Evolutionary conservation across 2,888 invertebrate genomes (phyloP).

Genomic region (Cylloceria caligata): DNA sequence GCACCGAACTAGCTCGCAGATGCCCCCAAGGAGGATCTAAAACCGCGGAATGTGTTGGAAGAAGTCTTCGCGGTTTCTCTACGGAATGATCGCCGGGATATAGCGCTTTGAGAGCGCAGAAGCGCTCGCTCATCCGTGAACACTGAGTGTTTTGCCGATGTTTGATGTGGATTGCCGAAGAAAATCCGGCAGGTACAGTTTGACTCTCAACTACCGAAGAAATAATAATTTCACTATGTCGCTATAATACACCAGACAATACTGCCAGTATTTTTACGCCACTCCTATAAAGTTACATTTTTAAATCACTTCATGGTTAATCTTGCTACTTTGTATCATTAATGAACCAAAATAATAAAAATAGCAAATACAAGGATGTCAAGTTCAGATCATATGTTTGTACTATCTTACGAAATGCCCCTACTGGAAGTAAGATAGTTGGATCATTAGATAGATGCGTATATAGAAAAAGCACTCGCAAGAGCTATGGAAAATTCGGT

Average conservation of each 20-base stretch:
- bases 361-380: no score
- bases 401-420: no score
- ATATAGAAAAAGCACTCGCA: no score
- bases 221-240: slow-evolving; percentile 30
- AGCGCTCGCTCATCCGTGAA: slow-evolving; percentile 65
- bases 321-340: no score
- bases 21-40: slow-evolving; percentile 65
- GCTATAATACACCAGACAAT: background rate
- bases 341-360: background rate
- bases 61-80: slow-evolving; percentile 72
- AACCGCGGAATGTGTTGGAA: slow-evolving; percentile 77
- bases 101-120: slow-evolving; percentile 31
- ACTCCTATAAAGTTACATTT: background rate
- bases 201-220: slow-evolving; percentile 38
- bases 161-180: background rate
- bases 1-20: slow-evolving; percentile 11
- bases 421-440: no score
- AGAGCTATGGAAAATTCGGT: no score
- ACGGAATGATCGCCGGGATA: slow-evolving; percentile 39
- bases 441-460: no score
- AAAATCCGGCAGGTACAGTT: slow-evolving; percentile 30
- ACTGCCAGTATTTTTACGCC: background rate
- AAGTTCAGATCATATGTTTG: background rate
- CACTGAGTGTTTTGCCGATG: slow-evolving; percentile 58
- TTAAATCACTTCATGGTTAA: background rate